Base-by-base conservation (phyloP, 2,797 vertebrate species). In the Iguana delicatissima region DNA sequence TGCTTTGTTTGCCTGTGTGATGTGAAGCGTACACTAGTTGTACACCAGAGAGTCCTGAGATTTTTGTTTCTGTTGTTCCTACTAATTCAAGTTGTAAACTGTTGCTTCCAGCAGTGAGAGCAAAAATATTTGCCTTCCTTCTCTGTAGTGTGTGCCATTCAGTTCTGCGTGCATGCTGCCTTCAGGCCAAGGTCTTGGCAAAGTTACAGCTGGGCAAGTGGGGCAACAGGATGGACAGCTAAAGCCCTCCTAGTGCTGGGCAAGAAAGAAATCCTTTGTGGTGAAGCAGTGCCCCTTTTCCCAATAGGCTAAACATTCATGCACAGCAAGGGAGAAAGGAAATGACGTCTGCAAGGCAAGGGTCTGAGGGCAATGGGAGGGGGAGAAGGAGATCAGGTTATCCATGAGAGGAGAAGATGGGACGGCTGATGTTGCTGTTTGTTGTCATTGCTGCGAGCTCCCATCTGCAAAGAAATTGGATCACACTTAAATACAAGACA, bases 381-480 rank as follows among this genome's bases (percentile, higher is more conserved):
- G 93, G 88, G 94, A 87, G 89, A 69, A 93, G 0, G 38, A 93
- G 89, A 84, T 26, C 0, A 91, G 35, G 4, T 94, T 97, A 99
- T 95, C 99, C 99, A 16, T 99, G 99, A 89, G 99, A 99, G 52
- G 99, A 99, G 96, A 99, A 98, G 85, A 99, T 99, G 91, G 99
- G 99, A 35, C 99, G 98, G 96, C 99, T 99, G 97, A 99, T 99
- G 98, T 98, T 99, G 97, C 99, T 99, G 97, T 99, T 99, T 57
- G 99, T 99, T 29, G 99, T 99, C 99, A 99, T 99, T 94, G 99
- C 99, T 0, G 98, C 98, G 96, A 99, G 98, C 95, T 99, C 99
- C 99, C 99, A 99, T 98, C 99, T 99, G 95, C 64, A 96, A 86
- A 26, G 85, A 32, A 87, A 87, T 92, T 1, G 73, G 52, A 95